Conservation (phyloP, 64 coral and sea anemone species). For the Acropora tenuis region DNA sequence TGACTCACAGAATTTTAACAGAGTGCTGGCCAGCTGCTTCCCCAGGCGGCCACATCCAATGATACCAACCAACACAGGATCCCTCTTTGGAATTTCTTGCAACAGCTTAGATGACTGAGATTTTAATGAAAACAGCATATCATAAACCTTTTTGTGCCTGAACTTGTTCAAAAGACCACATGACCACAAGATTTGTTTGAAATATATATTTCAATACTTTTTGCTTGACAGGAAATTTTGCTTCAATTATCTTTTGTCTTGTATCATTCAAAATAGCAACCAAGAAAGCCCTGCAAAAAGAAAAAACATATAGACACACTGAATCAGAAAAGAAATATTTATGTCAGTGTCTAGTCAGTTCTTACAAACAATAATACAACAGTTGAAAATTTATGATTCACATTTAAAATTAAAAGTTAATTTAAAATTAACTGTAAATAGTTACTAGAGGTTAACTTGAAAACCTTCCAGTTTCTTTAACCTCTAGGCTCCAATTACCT, state of each 20-base stretch:
- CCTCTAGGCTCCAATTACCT: too few species aligned
- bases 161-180: too few species aligned
- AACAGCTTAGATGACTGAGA: conserved; percentile 72
- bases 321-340: too few species aligned
- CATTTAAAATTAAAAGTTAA: too few species aligned
- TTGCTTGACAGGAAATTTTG: conserved; percentile 82
- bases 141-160: too few species aligned
- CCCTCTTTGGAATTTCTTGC: conserved; percentile 85
- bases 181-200: neutral
- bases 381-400: too few species aligned
- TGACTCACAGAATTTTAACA: conserved; percentile 91
- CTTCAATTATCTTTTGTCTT: conserved; percentile 80
- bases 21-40: conserved; percentile 80
- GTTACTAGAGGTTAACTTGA: too few species aligned
- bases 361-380: too few species aligned
- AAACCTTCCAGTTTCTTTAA: too few species aligned
- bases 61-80: conserved; percentile 90
- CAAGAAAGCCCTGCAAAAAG: conserved; percentile 72
- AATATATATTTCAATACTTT: conserved; percentile 43
- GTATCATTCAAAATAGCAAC: conserved; percentile 92
- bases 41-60: conserved; percentile 97
- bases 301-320: neutral
- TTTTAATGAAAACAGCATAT: too few species aligned
- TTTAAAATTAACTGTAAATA: too few species aligned
- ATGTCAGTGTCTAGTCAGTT: too few species aligned